Evolutionary conservation across 2,113 vertebrate genomes (phyloP), one percentile per base, ranked within the genome.

Genomic region (Amphiprion ocellaris): DNA sequence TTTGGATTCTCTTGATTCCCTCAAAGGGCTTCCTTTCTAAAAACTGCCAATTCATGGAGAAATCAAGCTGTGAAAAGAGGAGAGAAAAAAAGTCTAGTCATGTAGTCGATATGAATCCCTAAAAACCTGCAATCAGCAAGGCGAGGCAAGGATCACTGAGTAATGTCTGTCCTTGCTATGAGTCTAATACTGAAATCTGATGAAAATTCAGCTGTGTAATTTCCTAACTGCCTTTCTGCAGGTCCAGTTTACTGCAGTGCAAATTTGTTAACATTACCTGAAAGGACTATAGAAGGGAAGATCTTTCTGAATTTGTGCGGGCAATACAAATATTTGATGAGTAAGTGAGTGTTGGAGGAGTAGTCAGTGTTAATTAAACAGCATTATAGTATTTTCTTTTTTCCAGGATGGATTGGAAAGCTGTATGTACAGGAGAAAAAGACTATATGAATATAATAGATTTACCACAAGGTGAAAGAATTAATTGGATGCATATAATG

Each of bases 21-120:
- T 39, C 37, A 33, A 41, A 71, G 30, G 37, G 33, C 54, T 66
- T 69, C 10, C 17, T 24, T 21, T 47, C 39, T 44, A 21, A 26
- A 56, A 82, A 63, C 80, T 41, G 37, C n/a, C 50, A 75, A 61
- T 74, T 69, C 54, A 53, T 11, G 0, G 44, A 41, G 59, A 69
- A 67, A 69, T 33, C 24, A 56, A 61, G 59, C 61, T 75, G 12
- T 1, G 4, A 49, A 39, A 63, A 72, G 17, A 67, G 37, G 3
- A 41, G 5, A 44, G n/a, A 68, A 54, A 77, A 44, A 62, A 1
- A 4, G 33, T 82, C 80, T 70, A 62, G 78, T 84, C 77, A 82
- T 50, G 46, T 62, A 65, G 79, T 77, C 28, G 50, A 39, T 46
- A 41, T n/a, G 26, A 58, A 19, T 12, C 12, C 15, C 65, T 74